Evolutionary conservation across 2,797 vertebrate species (phyloP).

Genomic region (Yasuhikotakia modesta): DNA sequence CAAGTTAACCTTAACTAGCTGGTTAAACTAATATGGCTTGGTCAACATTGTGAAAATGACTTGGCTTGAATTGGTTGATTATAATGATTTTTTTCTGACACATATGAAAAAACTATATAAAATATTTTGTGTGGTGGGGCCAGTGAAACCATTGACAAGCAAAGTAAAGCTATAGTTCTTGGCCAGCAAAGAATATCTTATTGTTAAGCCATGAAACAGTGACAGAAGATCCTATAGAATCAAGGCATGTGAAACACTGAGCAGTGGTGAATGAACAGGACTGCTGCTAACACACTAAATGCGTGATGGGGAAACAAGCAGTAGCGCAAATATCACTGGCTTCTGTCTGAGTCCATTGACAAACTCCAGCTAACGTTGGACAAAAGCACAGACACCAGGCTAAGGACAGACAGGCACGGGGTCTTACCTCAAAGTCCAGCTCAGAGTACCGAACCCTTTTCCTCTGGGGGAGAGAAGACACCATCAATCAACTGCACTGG

Average conservation of each 20-base stretch:
- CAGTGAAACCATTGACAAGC: neutral
- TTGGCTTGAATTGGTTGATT: too few species aligned
- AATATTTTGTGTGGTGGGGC: too few species aligned
- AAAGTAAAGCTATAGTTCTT: neutral
- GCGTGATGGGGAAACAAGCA: conserved; percentile 68
- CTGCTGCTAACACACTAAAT: conserved; percentile 47
- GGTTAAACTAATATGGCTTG: too few species aligned
- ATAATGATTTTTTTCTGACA: too few species aligned
- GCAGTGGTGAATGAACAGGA: conserved; percentile 53
- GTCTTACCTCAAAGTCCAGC: conserved; percentile 98
- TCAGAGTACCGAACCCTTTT: conserved; percentile 99
- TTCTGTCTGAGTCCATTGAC: conserved; percentile 68
- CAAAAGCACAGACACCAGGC: conserved; percentile 76
- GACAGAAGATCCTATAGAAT: neutral
- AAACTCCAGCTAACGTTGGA: conserved; percentile 75
- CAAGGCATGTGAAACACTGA: conserved; percentile 58
- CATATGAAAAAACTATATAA: too few species aligned
- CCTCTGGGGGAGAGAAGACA: conserved; percentile 87
- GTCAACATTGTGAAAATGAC: too few species aligned
- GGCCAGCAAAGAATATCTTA: neutral
- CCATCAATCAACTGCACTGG: conserved; percentile 73
- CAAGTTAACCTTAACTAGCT: too few species aligned
- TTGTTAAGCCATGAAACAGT: neutral
- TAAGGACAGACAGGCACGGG: conserved; percentile 59
- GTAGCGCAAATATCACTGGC: conserved; percentile 65